A percentile compares a stretch with the other conserved stretches of the same genome.
phyloP scores from a whole-genome alignment of 2,797 vertebrate genomes.

The Danio albolineatus region DNA sequence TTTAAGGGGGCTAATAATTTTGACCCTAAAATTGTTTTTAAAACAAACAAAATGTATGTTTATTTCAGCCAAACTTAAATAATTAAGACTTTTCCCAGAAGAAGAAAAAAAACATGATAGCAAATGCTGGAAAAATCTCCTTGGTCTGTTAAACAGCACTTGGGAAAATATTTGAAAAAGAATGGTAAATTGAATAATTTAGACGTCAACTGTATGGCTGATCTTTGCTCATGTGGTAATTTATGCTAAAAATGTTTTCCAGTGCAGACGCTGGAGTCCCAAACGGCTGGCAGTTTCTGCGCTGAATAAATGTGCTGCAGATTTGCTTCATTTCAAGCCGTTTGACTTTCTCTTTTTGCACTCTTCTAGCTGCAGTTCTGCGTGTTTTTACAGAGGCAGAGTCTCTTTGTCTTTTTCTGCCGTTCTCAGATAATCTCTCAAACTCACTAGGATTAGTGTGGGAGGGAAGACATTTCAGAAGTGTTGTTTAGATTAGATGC shows the following conservation, averaged over 20 bases:
- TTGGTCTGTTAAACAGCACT: no score
- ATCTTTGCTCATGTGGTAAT: conserved; percentile 44
- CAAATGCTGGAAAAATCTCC: no score
- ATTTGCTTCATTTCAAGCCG: not conserved
- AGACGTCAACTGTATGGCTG: no score
- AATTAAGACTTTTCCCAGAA: no score
- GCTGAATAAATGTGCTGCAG: conserved; percentile 23
- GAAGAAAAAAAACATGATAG: no score
- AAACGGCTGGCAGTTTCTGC: conserved; percentile 10
- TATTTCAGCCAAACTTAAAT: no score
- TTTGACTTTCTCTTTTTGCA: conserved; percentile 7
- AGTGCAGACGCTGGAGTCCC: conserved; percentile 1
- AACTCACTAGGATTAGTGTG: not conserved
- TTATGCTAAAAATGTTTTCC: conserved; percentile 50
- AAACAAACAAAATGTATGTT: no score
- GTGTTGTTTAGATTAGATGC: not conserved
- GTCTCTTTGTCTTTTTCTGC: not conserved
- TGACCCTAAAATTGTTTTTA: no score
- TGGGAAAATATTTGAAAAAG: no score
- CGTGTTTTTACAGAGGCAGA: not conserved
- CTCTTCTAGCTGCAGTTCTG: not conserved
- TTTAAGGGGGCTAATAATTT: no score
- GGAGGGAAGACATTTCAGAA: conserved; percentile 1
- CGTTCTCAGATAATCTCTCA: conserved; percentile 8
- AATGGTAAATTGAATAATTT: no score